A percentile compares a stretch with the other conserved stretches of the same genome.
These are phyloP conservation scores for Bradypus variegatus DNA, from an alignment of 2,797 vertebrate species.

Conservation along the genomic window DNA sequence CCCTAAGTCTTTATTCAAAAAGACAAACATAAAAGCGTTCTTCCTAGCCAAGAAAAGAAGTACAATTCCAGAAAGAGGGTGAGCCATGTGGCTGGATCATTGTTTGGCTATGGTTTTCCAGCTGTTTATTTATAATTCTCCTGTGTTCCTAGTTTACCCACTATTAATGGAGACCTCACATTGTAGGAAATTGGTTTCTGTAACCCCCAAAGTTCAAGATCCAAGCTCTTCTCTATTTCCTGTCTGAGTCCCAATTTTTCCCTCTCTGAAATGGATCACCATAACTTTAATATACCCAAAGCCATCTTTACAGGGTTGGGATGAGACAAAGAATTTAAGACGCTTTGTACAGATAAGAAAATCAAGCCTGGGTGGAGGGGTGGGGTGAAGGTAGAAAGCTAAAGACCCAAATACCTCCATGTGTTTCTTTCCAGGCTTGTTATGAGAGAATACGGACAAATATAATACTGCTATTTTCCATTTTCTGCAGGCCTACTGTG, in stretches of 20 bases:
- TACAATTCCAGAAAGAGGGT: neutral
- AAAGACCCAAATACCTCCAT: neutral
- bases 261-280: neutral
- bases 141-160: neutral
- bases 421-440: neutral
- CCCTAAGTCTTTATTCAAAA: neutral
- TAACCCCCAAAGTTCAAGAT: neutral
- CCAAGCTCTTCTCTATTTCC: neutral
- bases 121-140: neutral
- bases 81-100: fast-evolving
- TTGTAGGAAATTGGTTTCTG: neutral
- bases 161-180: neutral
- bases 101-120: neutral
- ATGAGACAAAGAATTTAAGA: neutral
- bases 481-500: neutral
- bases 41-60: neutral
- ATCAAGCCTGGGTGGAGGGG: neutral
- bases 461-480: neutral
- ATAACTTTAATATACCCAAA: neutral
- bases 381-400: neutral
- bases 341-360: neutral
- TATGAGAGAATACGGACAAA: neutral
- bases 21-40: neutral
- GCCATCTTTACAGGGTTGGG: neutral
- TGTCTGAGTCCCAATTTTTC: neutral